A percentile compares a stretch with the other conserved stretches of the same genome.
Evolutionary conservation across 2,888 invertebrate genomes (phyloP).

Genomic region (Polymixis flavicincta): DNA sequence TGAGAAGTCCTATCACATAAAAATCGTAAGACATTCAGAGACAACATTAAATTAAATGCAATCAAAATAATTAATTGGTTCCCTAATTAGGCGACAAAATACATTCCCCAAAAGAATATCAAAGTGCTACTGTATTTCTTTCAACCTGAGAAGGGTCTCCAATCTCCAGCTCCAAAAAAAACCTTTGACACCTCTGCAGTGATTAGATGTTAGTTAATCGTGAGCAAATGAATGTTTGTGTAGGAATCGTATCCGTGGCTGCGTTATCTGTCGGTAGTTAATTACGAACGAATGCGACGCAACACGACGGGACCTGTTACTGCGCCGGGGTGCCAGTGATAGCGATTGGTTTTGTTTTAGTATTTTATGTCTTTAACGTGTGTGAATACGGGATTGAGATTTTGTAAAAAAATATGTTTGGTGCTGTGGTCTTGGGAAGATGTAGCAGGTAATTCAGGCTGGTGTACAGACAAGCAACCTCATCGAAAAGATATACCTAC

Average conservation of each 20-base stretch:
- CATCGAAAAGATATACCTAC: no score
- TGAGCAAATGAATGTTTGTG: conserved; percentile 60
- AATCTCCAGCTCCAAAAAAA: not conserved
- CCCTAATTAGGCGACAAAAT: conserved; percentile 35
- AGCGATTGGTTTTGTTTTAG: conserved; percentile 11
- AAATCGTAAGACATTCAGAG: not conserved
- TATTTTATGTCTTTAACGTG: no score
- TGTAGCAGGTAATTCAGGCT: no score
- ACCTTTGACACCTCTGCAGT: conserved; percentile 37
- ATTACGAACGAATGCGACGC: conserved; percentile 59
- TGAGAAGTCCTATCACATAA: not conserved
- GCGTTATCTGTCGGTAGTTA: conserved; percentile 59
- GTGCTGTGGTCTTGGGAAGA: no score
- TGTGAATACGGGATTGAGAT: no score
- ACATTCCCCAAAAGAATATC: conserved; percentile 3
- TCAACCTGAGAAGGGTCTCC: conserved; percentile 26
- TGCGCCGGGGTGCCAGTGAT: conserved; percentile 19
- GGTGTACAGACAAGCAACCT: no score
- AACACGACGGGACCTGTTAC: conserved; percentile 47
- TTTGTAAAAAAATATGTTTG: no score
- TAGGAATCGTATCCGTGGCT: conserved; percentile 47
- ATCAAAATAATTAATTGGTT: conserved; percentile 9
- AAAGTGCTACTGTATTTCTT: conserved; percentile 50
- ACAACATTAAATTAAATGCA: conserved; percentile 12
- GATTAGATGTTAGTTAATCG: conserved; percentile 57